Conservation (phyloP, 2,113 vertebrate species). For the Bubo bubo region DNA sequence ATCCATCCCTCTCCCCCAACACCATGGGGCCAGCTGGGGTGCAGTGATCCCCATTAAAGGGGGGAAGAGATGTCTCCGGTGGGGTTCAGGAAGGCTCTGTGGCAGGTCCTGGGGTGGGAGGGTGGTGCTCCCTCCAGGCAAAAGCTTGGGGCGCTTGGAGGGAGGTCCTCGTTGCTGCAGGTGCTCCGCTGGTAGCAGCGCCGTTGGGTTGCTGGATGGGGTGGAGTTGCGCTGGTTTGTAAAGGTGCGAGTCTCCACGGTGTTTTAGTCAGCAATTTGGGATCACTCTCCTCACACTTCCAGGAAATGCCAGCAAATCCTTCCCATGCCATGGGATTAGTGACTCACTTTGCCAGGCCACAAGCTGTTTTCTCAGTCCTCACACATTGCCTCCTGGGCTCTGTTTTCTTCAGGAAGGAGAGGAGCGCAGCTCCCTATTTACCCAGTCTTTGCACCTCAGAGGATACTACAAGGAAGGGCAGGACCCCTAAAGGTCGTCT, state of each 20-base stretch:
- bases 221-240: neutral
- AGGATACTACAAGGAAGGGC: neutral
- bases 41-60: neutral
- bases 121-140: neutral
- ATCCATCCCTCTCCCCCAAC: neutral
- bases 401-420: neutral
- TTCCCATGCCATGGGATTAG: neutral
- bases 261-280: neutral
- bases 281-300: neutral
- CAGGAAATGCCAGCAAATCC: neutral
- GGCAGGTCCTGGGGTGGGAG: neutral
- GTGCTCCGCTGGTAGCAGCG: neutral
- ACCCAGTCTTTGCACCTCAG: neutral
- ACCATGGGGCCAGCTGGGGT: neutral
- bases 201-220: neutral
- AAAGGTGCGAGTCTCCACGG: fast-evolving
- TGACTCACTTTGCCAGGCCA: neutral
- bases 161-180: neutral
- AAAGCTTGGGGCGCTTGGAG: neutral
- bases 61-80: fast-evolving
- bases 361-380: neutral
- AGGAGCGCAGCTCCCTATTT: neutral
- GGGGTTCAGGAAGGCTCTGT: neutral
- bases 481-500: neutral
- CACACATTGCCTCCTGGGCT: neutral